These are phyloP conservation scores for Archegozetes longisetosus DNA, from an alignment of 1,140 invertebrate species.

Conservation along the genomic window DNA sequence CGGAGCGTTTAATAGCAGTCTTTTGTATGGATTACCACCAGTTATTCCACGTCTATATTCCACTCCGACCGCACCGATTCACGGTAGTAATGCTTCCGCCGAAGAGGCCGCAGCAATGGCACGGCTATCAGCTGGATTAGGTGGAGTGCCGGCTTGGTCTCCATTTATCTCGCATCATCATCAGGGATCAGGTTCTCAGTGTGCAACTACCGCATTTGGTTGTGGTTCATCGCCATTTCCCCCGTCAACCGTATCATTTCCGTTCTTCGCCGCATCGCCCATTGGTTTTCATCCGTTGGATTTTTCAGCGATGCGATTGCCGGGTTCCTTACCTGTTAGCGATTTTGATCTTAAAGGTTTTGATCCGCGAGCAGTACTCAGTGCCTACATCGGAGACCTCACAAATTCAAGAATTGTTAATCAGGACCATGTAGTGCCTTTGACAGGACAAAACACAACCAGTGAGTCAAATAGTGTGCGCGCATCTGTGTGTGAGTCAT, in stretches of 20 bases:
- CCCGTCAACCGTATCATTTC: not conserved
- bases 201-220: not conserved
- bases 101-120: slow-evolving; percentile 4
- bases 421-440: not conserved
- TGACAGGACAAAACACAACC: not conserved
- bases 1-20: slow-evolving; percentile 1
- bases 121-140: not conserved
- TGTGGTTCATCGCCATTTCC: not conserved
- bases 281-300: slow-evolving; percentile 13
- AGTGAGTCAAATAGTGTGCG: not conserved
- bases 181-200: not conserved
- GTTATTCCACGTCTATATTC: not conserved
- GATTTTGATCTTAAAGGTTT: slow-evolving; percentile 14
- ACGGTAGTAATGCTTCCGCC: not conserved
- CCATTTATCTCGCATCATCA: not conserved
- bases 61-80: not conserved
- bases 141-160: not conserved
- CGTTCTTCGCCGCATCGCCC: slow-evolving; percentile 5
- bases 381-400: slow-evolving; percentile 13
- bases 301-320: not conserved
- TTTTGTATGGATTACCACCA: slow-evolving; percentile 5
- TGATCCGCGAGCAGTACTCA: slow-evolving; percentile 9
- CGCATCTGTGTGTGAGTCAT: not conserved
- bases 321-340: not conserved
- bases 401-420: not conserved